Base-by-base conservation (phyloP, 2,888 invertebrate genomes). In the Strigamia crassipes region DNA sequence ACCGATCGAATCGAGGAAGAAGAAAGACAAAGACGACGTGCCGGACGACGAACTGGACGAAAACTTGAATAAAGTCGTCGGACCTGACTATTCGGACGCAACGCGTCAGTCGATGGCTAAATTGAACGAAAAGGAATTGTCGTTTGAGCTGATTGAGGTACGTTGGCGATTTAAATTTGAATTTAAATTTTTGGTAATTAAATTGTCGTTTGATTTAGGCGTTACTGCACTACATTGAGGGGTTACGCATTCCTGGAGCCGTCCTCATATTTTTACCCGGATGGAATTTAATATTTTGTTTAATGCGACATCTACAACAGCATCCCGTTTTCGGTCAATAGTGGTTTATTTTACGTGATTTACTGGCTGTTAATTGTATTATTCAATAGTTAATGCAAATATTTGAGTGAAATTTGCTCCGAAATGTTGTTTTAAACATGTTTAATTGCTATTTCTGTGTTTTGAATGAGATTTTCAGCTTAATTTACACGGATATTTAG, bases 201-300 rank as follows among this genome's bases (percentile, higher is more conserved):
- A 46, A 78, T 46, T 10, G 15, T 56, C 18, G n/a, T 66, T 31
- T 27, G 31, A 85, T 86, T 38, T 84, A 90, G 89, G 90, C 93
- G 0, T 88, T 99, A 0, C 85, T 91, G 42, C 86, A 86, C 61
- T 89, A 91, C 86, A 90, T 91, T 83, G 86, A 87, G 83, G 84
- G 84, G 0, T 85, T 90, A 84, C 89, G 90, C 0, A 90, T 92
- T 41, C 92, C 93, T 0, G 99, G 99, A 0, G 96, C 99, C 0
- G 92, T 99, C 0, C 89, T 99, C 0, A 90, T 99, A 2, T 99
- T 99, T 88, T 89, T 99, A 0, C 97, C 99, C 0, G 99, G 99
- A 0, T 99, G 99, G 99, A 97, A 96, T 89, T 89, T 97, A 15
- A 99, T 99, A 86, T 96, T 96, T 88, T 93, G 95, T 0, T 89